phyloP scores from a whole-genome alignment of 1,140 invertebrate species.

The Conus betulinus region DNA sequence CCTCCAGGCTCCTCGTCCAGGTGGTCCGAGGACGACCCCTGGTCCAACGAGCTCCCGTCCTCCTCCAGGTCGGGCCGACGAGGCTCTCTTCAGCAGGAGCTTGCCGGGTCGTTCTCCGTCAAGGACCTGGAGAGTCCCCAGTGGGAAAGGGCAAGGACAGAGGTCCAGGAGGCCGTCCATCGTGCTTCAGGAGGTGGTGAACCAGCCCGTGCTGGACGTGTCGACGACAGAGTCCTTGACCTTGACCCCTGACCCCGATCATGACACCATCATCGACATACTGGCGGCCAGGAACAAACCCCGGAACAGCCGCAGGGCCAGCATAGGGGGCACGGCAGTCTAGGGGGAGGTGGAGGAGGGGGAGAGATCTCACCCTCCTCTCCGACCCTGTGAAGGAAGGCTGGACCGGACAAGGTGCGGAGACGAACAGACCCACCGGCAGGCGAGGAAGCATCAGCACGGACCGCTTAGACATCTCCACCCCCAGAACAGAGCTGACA shows the following conservation, averaged over 20 bases:
- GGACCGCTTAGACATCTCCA: not conserved
- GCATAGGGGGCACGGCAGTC: not conserved
- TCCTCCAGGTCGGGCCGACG: not conserved
- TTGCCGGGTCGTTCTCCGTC: not conserved
- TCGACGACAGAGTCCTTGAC: not conserved
- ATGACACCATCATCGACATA: conserved; percentile 1
- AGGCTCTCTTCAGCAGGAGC: not conserved
- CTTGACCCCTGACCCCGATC: no score
- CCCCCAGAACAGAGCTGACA: not conserved
- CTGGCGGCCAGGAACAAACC: not conserved
- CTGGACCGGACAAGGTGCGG: not conserved
- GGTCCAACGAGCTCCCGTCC: not conserved
- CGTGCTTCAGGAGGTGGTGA: not conserved
- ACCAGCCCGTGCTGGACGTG: not conserved
- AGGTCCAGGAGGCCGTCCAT: not conserved
- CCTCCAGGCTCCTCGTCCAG: not conserved
- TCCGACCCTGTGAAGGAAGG: not conserved
- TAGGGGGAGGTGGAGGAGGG: not conserved
- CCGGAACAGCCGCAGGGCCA: not conserved
- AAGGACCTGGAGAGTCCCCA: not conserved
- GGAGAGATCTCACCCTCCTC: not conserved
- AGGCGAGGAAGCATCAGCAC: not conserved
- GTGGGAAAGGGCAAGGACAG: not conserved
- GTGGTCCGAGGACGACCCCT: not conserved
- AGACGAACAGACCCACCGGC: not conserved